Evolutionary conservation across 2,888 invertebrate species (phyloP).

Genomic region (Proisotoma minuta): DNA sequence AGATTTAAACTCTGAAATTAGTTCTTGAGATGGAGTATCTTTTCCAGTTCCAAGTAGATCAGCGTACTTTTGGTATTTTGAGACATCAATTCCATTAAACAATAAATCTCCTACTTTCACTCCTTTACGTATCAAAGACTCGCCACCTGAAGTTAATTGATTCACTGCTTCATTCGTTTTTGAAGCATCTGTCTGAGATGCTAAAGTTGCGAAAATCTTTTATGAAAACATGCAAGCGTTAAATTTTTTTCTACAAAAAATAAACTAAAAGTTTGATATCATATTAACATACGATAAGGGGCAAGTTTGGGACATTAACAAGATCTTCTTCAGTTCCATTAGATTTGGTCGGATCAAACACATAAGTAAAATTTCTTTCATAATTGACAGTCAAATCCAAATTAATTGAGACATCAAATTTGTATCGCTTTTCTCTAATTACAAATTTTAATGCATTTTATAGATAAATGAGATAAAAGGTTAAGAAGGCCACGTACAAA

Average conservation of each 20-base stretch:
- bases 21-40: neutral
- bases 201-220: constrained; percentile 33
- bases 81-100: constrained; percentile 33
- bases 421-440: constrained; percentile 30
- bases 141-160: constrained; percentile 19
- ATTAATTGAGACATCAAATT: constrained; percentile 36
- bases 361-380: constrained; percentile 35
- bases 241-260: neutral
- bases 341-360: constrained; percentile 28
- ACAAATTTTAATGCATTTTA: neutral
- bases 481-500: constrained; percentile 17
- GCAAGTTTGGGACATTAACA: constrained; percentile 28
- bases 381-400: constrained; percentile 36
- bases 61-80: constrained; percentile 25
- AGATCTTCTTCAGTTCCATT: constrained; percentile 29
- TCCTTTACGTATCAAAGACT: constrained; percentile 17
- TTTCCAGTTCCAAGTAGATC: constrained; percentile 28
- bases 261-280: neutral
- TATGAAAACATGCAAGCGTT: neutral
- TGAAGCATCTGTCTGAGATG: constrained; percentile 10
- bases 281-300: constrained; percentile 26
- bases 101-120: constrained; percentile 34
- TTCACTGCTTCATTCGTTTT: constrained; percentile 24
- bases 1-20: constrained; percentile 24
- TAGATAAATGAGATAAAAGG: neutral